These are phyloP conservation scores for Heteromyza rotundicornis DNA, from an alignment of 2,888 invertebrate species.

Conservation along the genomic window DNA sequence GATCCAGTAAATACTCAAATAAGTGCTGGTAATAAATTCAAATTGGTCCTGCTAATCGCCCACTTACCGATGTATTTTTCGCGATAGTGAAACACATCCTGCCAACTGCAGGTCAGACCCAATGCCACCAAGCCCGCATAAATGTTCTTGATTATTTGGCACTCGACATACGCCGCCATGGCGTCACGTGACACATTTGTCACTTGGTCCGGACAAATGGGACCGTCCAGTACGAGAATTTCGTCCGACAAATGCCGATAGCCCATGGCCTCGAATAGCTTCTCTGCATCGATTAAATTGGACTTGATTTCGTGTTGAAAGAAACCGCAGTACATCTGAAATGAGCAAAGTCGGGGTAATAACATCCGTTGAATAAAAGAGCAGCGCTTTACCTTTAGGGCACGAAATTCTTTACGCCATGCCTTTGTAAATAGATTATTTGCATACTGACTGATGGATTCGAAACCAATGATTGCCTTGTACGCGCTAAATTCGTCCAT, in stretches of 20 bases:
- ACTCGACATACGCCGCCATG: conserved; percentile 85
- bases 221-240: conserved; percentile 71
- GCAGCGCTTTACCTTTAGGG: conserved; percentile 71
- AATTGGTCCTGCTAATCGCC: no score
- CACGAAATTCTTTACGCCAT: conserved; percentile 86
- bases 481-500: conserved; percentile 80
- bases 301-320: conserved; percentile 87
- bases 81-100: conserved; percentile 67
- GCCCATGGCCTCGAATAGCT: conserved; percentile 82
- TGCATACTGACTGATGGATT: conserved; percentile 84
- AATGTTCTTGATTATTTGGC: conserved; percentile 77
- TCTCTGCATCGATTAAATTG: conserved; percentile 78
- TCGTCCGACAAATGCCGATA: conserved; percentile 70
- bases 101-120: conserved; percentile 68
- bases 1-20: no score
- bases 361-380: not conserved
- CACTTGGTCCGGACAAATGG: conserved; percentile 82
- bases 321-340: conserved; percentile 83
- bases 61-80: conserved; percentile 53
- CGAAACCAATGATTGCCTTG: conserved; percentile 82
- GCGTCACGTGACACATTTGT: conserved; percentile 82
- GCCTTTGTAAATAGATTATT: conserved; percentile 85
- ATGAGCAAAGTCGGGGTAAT: not conserved
- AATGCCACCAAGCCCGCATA: conserved; percentile 76
- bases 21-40: not conserved